A percentile compares a stretch with the other conserved stretches of the same genome.
These are phyloP conservation scores for Eledone cirrhosa DNA, from an alignment of 2,888 invertebrate genomes.

Conservation along the genomic window DNA sequence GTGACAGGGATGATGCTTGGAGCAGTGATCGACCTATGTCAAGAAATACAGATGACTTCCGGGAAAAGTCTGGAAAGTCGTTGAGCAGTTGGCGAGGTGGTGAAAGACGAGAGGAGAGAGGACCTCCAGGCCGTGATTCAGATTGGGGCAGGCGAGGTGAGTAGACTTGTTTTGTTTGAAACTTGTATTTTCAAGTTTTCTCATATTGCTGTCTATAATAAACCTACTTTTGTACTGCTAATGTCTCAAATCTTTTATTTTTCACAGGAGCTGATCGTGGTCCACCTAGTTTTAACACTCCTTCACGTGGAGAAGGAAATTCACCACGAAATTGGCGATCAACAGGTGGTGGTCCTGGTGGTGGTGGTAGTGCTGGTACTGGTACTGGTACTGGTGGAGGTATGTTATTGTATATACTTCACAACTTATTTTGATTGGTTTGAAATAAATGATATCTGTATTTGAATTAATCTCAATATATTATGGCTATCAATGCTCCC, in stretches of 20 bases:
- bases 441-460: too few relatives aligned
- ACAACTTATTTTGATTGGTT: too few relatives aligned
- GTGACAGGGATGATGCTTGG: slow-evolving; percentile 17
- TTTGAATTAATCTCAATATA: too few relatives aligned
- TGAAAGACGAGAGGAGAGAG: neutral
- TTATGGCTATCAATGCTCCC: too few relatives aligned
- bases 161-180: neutral
- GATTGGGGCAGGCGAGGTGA: slow-evolving; percentile 26
- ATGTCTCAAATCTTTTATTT: neutral
- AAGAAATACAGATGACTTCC: neutral
- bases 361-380: neutral
- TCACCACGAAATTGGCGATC: slow-evolving; percentile 8
- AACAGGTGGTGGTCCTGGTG: neutral
- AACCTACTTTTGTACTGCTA: too few relatives aligned
- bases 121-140: slow-evolving; percentile 1
- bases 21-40: neutral
- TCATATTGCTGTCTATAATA: too few relatives aligned
- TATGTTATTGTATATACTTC: neutral
- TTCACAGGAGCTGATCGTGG: neutral
- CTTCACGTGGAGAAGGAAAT: neutral
- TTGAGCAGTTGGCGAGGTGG: slow-evolving; percentile 7
- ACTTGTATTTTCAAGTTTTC: neutral
- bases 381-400: neutral
- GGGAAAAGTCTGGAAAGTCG: too few relatives aligned
- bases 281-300: neutral